A percentile compares a stretch with the other conserved stretches of the same genome.
Conservation (phyloP, 30 jellyfish, hydroid and myxozoan species). For the Aurelia sp. region DNA sequence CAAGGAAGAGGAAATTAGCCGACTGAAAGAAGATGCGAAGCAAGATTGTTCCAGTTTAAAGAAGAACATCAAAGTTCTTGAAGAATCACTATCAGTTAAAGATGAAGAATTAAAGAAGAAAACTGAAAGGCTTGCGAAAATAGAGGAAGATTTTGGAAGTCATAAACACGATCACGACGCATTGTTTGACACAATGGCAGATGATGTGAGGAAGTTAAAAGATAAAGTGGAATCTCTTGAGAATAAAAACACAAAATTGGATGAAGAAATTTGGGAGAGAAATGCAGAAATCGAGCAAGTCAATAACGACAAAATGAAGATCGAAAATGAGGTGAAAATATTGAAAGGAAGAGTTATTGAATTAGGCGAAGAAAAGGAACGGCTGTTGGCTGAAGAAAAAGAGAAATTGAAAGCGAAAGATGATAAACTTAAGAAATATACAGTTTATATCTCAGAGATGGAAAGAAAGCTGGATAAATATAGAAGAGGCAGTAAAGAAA, state of each 20-base stretch:
- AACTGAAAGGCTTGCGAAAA: not conserved
- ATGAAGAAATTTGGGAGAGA: slow-evolving; percentile 53
- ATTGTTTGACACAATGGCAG: slow-evolving; percentile 42
- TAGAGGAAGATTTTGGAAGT: slow-evolving; percentile 39
- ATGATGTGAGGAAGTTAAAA: slow-evolving; percentile 27
- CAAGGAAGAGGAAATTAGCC: slow-evolving; percentile 4
- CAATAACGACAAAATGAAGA: slow-evolving; percentile 4
- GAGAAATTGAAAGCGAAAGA: slow-evolving; percentile 32
- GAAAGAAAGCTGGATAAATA: slow-evolving; percentile 22
- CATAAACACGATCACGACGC: slow-evolving; percentile 53
- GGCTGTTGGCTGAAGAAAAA: not conserved
- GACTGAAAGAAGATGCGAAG: not conserved
- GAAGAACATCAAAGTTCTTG: slow-evolving; percentile 8
- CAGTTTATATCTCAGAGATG: slow-evolving; percentile 34
- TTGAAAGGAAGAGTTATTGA: slow-evolving; percentile 23
- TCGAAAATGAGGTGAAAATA: slow-evolving; percentile 19
- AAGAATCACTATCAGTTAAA: slow-evolving; percentile 17
- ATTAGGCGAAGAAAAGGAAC: slow-evolving; percentile 21
- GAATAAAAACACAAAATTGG: slow-evolving; percentile 13
- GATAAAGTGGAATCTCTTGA: slow-evolving; percentile 41
- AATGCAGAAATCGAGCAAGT: slow-evolving; percentile 49
- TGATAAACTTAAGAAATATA: slow-evolving; percentile 25
- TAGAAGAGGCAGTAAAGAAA: slow-evolving; percentile 32
- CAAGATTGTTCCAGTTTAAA: not conserved
- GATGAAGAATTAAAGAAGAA: slow-evolving; percentile 18